Evolutionary conservation across 2,888 invertebrate genomes (phyloP).

Genomic region (Phengaris arion): DNA sequence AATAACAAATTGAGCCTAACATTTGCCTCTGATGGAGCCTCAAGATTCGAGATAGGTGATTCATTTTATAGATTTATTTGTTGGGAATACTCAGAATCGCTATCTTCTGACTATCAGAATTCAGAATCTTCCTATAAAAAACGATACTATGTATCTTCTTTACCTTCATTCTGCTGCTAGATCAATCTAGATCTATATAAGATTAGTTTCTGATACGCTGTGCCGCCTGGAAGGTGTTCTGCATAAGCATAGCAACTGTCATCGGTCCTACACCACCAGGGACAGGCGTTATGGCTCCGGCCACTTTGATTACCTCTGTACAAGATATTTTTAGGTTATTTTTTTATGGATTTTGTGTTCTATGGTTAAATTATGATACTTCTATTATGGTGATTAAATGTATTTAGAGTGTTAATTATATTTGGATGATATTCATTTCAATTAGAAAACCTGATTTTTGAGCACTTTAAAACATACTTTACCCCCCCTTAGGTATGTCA

Average conservation of each 20-base stretch:
- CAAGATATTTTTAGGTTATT: constrained; percentile 36
- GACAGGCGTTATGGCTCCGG: constrained; percentile 92
- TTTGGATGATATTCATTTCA: too few relatives aligned
- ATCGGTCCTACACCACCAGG: constrained; percentile 96
- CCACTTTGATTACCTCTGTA: constrained; percentile 86
- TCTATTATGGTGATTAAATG: too few relatives aligned
- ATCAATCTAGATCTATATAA: too few relatives aligned
- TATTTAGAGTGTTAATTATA: too few relatives aligned
- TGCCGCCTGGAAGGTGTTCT: constrained; percentile 90
- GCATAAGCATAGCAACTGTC: constrained; percentile 96
- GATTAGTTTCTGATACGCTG: constrained; percentile 53
- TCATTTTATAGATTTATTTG: background rate
- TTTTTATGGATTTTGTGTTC: background rate
- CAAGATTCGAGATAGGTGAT: background rate
- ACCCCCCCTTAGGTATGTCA: too few relatives aligned
- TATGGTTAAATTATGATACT: too few relatives aligned
- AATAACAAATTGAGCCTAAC: background rate
- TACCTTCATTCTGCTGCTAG: too few relatives aligned
- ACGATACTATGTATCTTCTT: too few relatives aligned
- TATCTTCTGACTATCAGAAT: background rate
- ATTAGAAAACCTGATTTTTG: too few relatives aligned
- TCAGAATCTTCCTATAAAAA: background rate
- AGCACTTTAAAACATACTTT: too few relatives aligned
- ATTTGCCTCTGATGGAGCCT: background rate
- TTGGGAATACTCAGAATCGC: background rate